Conservation (phyloP, 2,797 vertebrate species). For the Tokudaia tokunoshimensis region DNA sequence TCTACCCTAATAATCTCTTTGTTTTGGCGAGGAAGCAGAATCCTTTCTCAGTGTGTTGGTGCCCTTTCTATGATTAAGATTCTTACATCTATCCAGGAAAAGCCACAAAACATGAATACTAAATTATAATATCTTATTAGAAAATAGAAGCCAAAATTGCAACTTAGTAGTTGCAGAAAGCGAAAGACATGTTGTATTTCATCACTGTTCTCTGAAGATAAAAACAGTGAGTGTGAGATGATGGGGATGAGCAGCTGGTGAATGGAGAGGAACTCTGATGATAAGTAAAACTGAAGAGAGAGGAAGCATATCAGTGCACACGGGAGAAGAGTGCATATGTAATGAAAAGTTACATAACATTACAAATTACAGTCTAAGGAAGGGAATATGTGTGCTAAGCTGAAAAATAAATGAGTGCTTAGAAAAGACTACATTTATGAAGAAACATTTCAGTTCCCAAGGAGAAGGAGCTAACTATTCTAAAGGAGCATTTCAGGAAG, state of each 20-base stretch:
- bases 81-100: not conserved
- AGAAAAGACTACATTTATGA: not conserved
- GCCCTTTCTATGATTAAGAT: not conserved
- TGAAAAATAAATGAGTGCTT: constrained; percentile 7
- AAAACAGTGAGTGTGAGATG: not conserved
- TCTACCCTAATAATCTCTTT: not conserved
- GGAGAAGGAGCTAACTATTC: not conserved
- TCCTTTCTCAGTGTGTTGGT: not conserved
- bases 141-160: not conserved
- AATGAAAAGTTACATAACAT: constrained; percentile 36
- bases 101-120: not conserved
- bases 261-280: not conserved
- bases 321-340: not conserved
- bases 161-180: not conserved
- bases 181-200: not conserved
- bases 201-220: not conserved
- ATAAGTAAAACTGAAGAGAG: not conserved
- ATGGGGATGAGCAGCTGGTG: not conserved
- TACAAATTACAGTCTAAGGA: not conserved
- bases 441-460: not conserved
- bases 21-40: not conserved
- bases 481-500: not conserved
- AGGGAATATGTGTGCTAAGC: not conserved
- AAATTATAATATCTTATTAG: not conserved
- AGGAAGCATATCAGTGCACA: not conserved